Percentiles rank a stretch among this genome's conserved stretches.
Conservation (phyloP, 1,140 invertebrate genomes). For the Apis laboriosa region DNA sequence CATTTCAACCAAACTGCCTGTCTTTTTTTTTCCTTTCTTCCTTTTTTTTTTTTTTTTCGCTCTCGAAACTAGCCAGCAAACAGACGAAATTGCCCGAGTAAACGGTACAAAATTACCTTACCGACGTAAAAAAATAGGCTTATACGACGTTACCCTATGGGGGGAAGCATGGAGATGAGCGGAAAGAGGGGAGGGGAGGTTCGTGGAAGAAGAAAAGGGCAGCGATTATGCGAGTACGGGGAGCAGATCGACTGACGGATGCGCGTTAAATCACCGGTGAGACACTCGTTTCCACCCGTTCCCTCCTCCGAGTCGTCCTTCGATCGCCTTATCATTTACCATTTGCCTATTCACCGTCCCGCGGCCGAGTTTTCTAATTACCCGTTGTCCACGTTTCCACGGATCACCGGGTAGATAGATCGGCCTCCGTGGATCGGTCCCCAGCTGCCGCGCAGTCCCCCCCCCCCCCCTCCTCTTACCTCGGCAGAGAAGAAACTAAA, state of each 20-base stretch:
- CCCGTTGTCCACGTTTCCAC: constrained; percentile 18
- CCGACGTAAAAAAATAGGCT: no score
- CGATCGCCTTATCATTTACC: not conserved
- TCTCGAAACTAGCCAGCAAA: no score
- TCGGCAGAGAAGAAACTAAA: constrained; percentile 31
- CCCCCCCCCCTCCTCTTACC: not conserved
- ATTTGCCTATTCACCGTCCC: not conserved
- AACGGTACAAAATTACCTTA: no score
- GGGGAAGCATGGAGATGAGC: no score
- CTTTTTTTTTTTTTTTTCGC: no score
- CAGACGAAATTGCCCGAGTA: no score
- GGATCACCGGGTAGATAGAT: constrained; percentile 27
- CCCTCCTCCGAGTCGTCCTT: not conserved
- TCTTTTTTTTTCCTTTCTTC: no score
- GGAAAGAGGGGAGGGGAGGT: no score
- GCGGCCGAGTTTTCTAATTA: constrained; percentile 13
- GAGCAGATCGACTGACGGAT: not conserved
- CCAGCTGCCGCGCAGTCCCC: not conserved
- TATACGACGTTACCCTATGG: no score
- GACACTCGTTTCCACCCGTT: not conserved
- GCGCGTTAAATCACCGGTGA: constrained; percentile 2
- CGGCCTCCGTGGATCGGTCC: not conserved
- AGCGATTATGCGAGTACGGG: constrained; percentile 12
- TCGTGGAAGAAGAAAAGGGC: no score
- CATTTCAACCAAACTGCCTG: no score